These are phyloP conservation scores for Chaetodon trifasciatus DNA, from an alignment of 2,797 vertebrate genomes.

Conservation along the genomic window DNA sequence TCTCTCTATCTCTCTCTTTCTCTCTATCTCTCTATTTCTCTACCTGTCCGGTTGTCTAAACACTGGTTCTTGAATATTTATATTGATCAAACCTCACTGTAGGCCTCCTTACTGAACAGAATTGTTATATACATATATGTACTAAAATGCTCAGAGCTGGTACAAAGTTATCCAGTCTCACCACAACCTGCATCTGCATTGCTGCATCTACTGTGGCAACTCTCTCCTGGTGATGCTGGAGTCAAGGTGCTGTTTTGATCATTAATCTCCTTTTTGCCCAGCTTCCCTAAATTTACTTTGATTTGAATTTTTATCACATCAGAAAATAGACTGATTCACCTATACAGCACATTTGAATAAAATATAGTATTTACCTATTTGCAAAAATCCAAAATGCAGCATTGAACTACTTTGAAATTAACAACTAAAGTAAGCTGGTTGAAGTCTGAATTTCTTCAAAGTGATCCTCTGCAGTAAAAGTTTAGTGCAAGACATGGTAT, in stretches of 20 bases:
- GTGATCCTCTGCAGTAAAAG: slow-evolving; percentile 1
- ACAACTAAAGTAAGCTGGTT: neutral
- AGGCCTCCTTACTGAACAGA: slow-evolving; percentile 17
- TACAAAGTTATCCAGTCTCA: slow-evolving; percentile 24
- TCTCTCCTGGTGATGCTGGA: slow-evolving; percentile 5
- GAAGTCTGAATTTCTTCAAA: neutral
- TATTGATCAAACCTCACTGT: slow-evolving; percentile 2
- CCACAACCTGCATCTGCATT: slow-evolving; percentile 25
- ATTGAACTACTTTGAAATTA: neutral
- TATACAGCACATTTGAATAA: neutral
- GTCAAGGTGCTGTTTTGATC: slow-evolving; percentile 22
- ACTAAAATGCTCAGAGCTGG: slow-evolving; percentile 28
- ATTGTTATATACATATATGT: slow-evolving; percentile 5
- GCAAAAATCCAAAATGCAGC: neutral
- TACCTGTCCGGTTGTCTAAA: slow-evolving; percentile 25
- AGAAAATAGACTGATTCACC: neutral
- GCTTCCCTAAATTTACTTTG: neutral
- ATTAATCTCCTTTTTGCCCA: slow-evolving; percentile 1
- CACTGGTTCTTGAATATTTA: slow-evolving; percentile 30
- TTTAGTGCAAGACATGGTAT: neutral
- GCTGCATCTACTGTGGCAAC: slow-evolving; percentile 23
- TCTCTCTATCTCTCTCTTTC: slow-evolving; percentile 31
- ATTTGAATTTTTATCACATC: slow-evolving; percentile 8
- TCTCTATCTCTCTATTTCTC: neutral
- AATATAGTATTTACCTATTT: neutral